Percentiles rank a stretch among this genome's conserved stretches.
Conservation (phyloP, 2,113 vertebrate genomes). For the Hyperoodon ampullatus region DNA sequence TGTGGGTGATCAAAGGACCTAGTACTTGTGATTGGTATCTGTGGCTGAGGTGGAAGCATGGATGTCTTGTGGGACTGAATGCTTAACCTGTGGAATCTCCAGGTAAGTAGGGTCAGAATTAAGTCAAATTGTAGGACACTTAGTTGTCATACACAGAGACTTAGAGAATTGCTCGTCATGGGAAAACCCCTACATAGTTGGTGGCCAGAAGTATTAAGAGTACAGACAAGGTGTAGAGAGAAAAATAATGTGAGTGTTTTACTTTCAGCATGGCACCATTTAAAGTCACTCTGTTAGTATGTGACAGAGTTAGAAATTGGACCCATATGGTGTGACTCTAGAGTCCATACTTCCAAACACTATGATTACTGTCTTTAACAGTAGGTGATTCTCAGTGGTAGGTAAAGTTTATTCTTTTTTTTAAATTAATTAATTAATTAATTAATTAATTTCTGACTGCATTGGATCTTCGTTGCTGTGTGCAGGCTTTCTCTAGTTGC, state of each 20-base stretch:
- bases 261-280: background rate
- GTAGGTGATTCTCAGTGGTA: background rate
- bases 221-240: background rate
- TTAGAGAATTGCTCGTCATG: background rate
- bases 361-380: background rate
- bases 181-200: background rate
- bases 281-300: background rate
- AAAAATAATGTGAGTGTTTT: background rate
- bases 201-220: background rate
- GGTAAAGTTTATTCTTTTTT: background rate
- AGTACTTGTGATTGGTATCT: background rate
- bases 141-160: background rate
- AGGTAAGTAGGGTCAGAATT: background rate
- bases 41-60: accelerated
- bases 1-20: background rate
- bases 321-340: background rate
- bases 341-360: background rate
- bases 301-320: background rate
- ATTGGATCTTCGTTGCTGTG: no score
- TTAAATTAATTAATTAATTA: no score
- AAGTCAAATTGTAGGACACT: background rate
- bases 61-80: background rate
- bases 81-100: background rate
- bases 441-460: no score
- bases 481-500: no score